phyloP scores from a whole-genome alignment of 2,888 invertebrate species.

The Brassicogethes aeneus region DNA sequence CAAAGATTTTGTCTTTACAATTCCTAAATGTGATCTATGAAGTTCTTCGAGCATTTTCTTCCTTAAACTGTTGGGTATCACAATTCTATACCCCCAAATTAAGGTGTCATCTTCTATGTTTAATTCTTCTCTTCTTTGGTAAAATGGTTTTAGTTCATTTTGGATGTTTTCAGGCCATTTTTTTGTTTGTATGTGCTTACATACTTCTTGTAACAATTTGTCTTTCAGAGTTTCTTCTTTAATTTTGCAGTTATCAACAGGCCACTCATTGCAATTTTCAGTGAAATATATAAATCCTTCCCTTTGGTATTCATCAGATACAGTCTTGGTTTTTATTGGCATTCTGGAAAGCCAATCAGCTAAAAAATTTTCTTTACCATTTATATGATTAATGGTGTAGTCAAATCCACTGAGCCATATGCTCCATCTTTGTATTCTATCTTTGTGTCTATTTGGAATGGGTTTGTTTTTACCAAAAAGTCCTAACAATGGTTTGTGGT shows the following conservation, averaged over 20 bases:
- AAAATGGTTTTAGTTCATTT: slow-evolving; percentile 8
- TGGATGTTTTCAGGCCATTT: slow-evolving; percentile 3
- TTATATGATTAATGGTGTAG: neutral
- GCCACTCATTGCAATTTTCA: no score
- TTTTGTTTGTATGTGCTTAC: no score
- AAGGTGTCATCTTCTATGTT: slow-evolving; percentile 11
- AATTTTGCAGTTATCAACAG: no score
- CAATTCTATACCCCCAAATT: slow-evolving; percentile 21
- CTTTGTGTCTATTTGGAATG: neutral
- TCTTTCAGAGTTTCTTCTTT: no score
- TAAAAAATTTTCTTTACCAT: neutral
- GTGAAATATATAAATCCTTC: no score
- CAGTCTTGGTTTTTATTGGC: neutral
- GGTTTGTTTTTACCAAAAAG: slow-evolving; percentile 1
- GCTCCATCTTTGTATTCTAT: neutral
- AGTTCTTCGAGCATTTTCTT: slow-evolving; percentile 16
- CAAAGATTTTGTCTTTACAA: slow-evolving; percentile 21
- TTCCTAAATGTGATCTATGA: slow-evolving; percentile 20
- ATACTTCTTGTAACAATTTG: no score
- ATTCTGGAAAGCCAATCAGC: slow-evolving; percentile 1
- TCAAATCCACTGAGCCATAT: neutral
- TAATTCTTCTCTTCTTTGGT: slow-evolving; percentile 11
- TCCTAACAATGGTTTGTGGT: no score
- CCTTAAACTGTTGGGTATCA: slow-evolving; percentile 19
- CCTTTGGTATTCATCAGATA: neutral